Evolutionary conservation across 2,888 invertebrate genomes (phyloP), one percentile per base, ranked within the genome.

Genomic region (Thalpophila matura): DNA sequence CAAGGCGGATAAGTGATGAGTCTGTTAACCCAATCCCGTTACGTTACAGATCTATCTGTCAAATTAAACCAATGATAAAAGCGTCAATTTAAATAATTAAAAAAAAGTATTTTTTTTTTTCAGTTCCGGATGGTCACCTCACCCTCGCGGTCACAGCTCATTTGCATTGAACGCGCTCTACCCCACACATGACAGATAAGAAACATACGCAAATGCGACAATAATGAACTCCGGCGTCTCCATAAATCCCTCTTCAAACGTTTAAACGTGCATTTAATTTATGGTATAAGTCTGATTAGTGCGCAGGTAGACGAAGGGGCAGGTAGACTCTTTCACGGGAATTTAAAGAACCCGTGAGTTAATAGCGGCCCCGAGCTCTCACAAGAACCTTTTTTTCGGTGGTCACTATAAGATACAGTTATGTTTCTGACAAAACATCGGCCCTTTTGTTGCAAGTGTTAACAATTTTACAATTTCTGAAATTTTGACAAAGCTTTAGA

Each of bases 361-460:
- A 77, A 77, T 74, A 77, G 66, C 60, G 47, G 66, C 80, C 80
- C 82, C 64, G 61, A 76, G 66, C 72, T 67, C 64, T 67, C 64
- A 73, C 62, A 75, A 76, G 58, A 62, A 64, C 74, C 81, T 84
- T 89, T 90, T 90, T 91, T 92, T 89, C 89, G 86, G 85, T 88
- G 91, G 89, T 90, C 88, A 91, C 81, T 91, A 89, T 83, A 77
- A 84, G 81, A 80, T 90, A 92, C 93, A 90, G 93, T 94, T 93
- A 92, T 81, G 68, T 68, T 77, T 69, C 64, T 71, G 51, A 79
- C 79, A 75, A 79, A 66, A 57, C 51, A 58, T 55, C 63, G 33
- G 60, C n/a, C 53, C 86, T 85, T 90, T 93, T 92, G 90, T 90
- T 81, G 64, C 35, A 83, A 86, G 89, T 87, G 89, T 89, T 85